These are phyloP conservation scores for Psephotus haematonotus DNA, from an alignment of 2,113 vertebrate genomes.

Conservation along the genomic window DNA sequence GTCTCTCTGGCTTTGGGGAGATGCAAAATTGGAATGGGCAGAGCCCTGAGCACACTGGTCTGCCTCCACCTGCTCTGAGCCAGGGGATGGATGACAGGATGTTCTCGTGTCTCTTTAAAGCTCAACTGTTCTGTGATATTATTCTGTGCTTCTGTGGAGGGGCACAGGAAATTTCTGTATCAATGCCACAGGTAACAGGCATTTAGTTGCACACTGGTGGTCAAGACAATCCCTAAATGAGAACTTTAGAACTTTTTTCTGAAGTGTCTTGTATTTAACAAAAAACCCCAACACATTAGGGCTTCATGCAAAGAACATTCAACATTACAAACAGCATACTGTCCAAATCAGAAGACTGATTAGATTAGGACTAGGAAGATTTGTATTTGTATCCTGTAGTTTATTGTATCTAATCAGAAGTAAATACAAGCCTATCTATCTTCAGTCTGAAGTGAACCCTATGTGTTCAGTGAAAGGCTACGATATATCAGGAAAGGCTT, in stretches of 20 bases:
- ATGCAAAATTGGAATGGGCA: not conserved
- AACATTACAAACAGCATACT: not conserved
- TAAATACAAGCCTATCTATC: not conserved
- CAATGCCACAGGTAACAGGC: not conserved
- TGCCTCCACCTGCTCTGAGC: not conserved
- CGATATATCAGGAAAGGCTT: not conserved
- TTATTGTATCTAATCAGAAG: not conserved
- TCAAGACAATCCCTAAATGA: not conserved
- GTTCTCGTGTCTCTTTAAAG: not conserved
- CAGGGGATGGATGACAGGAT: not conserved
- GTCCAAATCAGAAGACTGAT: not conserved
- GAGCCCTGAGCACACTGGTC: not conserved
- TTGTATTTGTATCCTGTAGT: not conserved
- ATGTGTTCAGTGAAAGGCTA: slow-evolving; percentile 10
- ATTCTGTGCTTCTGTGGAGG: not conserved
- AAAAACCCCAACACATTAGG: not conserved
- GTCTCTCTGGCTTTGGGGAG: not conserved
- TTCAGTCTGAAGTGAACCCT: not conserved
- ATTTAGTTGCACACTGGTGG: not conserved
- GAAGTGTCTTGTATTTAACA: not conserved
- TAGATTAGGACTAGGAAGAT: not conserved
- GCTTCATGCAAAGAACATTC: not conserved
- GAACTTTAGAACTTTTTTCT: not conserved
- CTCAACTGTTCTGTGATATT: not conserved
- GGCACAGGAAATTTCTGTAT: not conserved